Evolutionary conservation across 2,113 vertebrate genomes (phyloP).

Genomic region (Phrynosoma platyrhinos): DNA sequence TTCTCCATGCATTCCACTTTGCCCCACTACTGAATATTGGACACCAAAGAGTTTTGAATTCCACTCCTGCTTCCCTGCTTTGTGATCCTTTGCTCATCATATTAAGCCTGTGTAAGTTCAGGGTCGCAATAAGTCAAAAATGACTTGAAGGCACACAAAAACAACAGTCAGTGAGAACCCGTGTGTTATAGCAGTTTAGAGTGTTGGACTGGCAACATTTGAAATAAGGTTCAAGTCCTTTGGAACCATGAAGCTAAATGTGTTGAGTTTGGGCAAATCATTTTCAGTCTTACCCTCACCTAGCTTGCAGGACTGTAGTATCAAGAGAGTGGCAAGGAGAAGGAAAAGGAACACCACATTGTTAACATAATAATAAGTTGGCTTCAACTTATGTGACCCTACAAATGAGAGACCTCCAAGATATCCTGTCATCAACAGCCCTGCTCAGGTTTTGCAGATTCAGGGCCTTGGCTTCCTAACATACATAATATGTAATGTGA

Average conservation of each 20-base stretch:
- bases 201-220: neutral
- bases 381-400: too few relatives aligned
- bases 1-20: neutral
- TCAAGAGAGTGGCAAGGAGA: neutral
- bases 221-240: neutral
- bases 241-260: neutral
- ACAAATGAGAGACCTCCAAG: too few relatives aligned
- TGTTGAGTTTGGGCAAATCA: neutral
- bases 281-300: neutral
- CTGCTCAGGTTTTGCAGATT: too few relatives aligned
- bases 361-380: too few relatives aligned
- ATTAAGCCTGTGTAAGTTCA: neutral
- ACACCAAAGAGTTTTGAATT: neutral
- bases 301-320: neutral
- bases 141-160: too few relatives aligned
- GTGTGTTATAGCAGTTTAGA: neutral
- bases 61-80: neutral
- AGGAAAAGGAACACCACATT: too few relatives aligned
- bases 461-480: too few relatives aligned
- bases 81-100: neutral
- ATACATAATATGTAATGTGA: too few relatives aligned
- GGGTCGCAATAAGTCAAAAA: too few relatives aligned
- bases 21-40: neutral
- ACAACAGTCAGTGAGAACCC: neutral
- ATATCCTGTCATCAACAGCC: too few relatives aligned